phyloP scores from a whole-genome alignment of 2,797 vertebrate species.

The Centroberyx gerrardi region DNA sequence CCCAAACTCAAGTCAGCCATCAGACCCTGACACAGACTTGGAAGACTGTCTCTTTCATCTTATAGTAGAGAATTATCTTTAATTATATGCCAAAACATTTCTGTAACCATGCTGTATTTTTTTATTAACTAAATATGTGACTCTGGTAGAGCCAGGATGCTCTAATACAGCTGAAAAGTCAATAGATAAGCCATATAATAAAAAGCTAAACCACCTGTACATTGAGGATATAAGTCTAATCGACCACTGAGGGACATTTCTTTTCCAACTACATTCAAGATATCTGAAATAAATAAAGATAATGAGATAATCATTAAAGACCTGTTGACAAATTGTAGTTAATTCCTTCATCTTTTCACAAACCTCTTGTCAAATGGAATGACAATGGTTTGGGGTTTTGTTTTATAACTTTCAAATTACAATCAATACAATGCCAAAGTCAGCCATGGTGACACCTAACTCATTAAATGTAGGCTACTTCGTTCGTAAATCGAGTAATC shows the following conservation, averaged over 20 bases:
- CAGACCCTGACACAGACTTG: conserved; percentile 58
- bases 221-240: not conserved
- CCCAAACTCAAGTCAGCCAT: conserved; percentile 88
- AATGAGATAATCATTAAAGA: conserved; percentile 15
- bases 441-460: not conserved
- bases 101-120: not conserved
- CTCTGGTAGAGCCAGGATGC: not conserved
- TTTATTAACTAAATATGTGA: not conserved
- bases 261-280: not conserved
- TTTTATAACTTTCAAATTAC: no score
- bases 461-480: not conserved
- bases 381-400: no score
- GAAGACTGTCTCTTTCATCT: not conserved
- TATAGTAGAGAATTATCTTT: not conserved
- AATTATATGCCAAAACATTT: not conserved
- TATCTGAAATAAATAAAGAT: conserved; percentile 39
- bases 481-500: not conserved
- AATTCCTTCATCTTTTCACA: conserved; percentile 5
- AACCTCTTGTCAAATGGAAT: not conserved
- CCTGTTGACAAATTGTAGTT: not conserved
- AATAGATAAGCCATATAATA: not conserved
- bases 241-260: not conserved
- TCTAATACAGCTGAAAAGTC: not conserved
- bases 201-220: not conserved
- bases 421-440: no score